Base-by-base conservation (phyloP, 1,140 invertebrate genomes). In the Lineus longissimus region DNA sequence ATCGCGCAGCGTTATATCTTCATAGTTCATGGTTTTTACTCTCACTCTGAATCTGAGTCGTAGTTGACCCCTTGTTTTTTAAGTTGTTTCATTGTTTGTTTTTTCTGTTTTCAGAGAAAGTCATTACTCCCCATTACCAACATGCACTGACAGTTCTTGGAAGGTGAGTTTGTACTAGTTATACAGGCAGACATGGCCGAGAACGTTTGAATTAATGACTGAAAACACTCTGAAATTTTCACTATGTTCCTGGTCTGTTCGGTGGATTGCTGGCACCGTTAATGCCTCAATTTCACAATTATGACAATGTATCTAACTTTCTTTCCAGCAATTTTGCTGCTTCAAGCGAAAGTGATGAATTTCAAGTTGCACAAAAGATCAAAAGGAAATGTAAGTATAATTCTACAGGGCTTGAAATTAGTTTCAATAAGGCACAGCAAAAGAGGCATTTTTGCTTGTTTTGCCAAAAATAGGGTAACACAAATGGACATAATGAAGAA, bases 331-430 rank as follows among this genome's bases (percentile, higher is more conserved):
- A 70, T 64, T 59, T 72, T 68, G 61, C 19, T 19, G 51, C 41
- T 19, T 54, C 66, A 33, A 62, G 62, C 51, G 72, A 76, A 45
- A 68, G 54, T 59, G 75, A 80, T 74, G 78, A 78, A 61, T 76
- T 77, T 65, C 72, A 76, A 47, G 69, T 78, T 33, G 65, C 69
- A 27, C 73, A 80, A 54, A 76, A 72, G 62, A 76, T 80, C 23
- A 77, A 77, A 62, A 69, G 71, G 55, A 70, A 70, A 62, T 70
- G 78, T 78, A 76, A 72, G 78, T 73, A 55, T n/a, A n/a, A n/a
- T n/a, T n/a, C n/a, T n/a, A n/a, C n/a, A n/a, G n/a, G n/a, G n/a
- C n/a, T n/a, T n/a, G n/a, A n/a, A n/a, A n/a, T n/a, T n/a, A n/a
- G n/a, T n/a, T n/a, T n/a, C n/a, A n/a, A n/a, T n/a, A n/a, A n/a